Evolutionary conservation across 2,888 invertebrate genomes (phyloP).

Genomic region (Rhagium mordax): DNA sequence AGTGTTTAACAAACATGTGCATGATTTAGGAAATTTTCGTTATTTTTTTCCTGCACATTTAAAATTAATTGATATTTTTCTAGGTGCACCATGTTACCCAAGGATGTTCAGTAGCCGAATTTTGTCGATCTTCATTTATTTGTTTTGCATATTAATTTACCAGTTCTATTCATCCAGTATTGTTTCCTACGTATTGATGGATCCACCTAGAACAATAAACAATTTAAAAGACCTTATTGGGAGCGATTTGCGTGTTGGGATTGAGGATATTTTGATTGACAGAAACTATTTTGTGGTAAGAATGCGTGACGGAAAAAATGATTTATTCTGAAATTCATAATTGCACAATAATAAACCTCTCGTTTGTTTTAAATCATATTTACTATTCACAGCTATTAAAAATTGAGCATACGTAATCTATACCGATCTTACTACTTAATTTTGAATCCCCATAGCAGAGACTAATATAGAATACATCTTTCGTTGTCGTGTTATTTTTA

Average conservation of each 20-base stretch:
- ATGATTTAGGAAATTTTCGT: too few species aligned
- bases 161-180: conserved; percentile 82
- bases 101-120: conserved; percentile 58
- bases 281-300: conserved; percentile 77
- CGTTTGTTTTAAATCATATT: background rate
- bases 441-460: too few species aligned
- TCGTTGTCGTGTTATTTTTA: too few species aligned
- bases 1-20: too few species aligned
- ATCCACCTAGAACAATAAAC: conserved; percentile 76
- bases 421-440: too few species aligned
- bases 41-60: too few species aligned
- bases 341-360: background rate
- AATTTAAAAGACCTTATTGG: conserved; percentile 74
- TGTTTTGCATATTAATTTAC: conserved; percentile 76
- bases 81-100: conserved; percentile 59
- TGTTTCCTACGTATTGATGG: conserved; percentile 77
- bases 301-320: background rate
- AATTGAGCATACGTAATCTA: background rate
- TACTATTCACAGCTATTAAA: background rate
- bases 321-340: conserved; percentile 9
- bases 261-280: conserved; percentile 78
- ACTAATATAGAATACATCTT: too few species aligned
- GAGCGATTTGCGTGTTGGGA: conserved; percentile 75
- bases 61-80: conserved; percentile 28
- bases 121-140: conserved; percentile 58